These are phyloP conservation scores for Heteromormyrus szaboi DNA, from an alignment of 2,797 vertebrate species.

Conservation along the genomic window DNA sequence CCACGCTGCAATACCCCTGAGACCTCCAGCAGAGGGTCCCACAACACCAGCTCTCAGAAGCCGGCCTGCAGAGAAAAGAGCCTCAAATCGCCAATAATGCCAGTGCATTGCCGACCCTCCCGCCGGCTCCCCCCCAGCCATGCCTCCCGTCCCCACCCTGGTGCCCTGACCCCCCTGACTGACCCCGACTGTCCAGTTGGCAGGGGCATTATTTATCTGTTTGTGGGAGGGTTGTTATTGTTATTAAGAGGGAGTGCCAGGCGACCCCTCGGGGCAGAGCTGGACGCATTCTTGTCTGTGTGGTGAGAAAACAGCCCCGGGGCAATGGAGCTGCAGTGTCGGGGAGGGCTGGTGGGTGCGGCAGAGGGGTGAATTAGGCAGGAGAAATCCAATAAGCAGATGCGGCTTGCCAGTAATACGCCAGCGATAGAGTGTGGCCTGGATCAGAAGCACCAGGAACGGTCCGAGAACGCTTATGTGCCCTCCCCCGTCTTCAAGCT, in stretches of 20 bases:
- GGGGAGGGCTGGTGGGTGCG: background rate
- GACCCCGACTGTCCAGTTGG: background rate
- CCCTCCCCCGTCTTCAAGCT: conserved; percentile 13
- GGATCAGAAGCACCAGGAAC: conserved; percentile 20
- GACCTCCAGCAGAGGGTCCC: conserved; percentile 69
- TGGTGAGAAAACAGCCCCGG: conserved; percentile 41
- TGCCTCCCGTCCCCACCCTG: background rate
- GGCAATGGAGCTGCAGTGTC: conserved; percentile 12
- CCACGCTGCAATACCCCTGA: conserved; percentile 54
- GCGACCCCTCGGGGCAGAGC: conserved; percentile 28
- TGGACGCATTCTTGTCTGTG: conserved; percentile 41
- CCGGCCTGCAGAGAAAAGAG: conserved; percentile 24
- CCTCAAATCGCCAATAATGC: conserved; percentile 13
- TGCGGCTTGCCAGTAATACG: conserved; percentile 31
- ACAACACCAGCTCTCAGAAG: conserved; percentile 56
- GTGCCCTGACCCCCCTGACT: background rate
- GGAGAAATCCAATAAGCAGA: conserved; percentile 38
- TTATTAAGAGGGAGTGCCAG: conserved; percentile 38
- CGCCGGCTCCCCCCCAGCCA: background rate
- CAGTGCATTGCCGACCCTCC: conserved; percentile 9
- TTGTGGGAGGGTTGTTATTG: conserved; percentile 33
- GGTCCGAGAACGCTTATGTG: conserved; percentile 26
- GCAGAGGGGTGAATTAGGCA: conserved; percentile 19
- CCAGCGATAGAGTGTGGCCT: conserved; percentile 2
- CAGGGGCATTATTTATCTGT: conserved; percentile 14